phyloP scores from a whole-genome alignment of 2,888 invertebrate genomes.

The Chironomus riparius region DNA sequence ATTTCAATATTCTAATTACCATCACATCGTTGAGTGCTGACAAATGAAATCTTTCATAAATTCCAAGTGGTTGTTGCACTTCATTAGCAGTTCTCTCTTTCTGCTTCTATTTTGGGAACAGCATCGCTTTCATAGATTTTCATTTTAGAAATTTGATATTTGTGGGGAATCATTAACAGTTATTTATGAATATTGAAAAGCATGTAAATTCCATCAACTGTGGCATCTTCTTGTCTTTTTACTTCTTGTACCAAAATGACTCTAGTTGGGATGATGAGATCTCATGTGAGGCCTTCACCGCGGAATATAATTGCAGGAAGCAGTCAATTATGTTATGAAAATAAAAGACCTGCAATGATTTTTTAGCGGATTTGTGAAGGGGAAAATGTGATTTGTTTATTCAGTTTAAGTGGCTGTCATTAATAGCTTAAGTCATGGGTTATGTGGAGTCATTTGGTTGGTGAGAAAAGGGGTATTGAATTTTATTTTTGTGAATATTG shows the following conservation, averaged over 20 bases:
- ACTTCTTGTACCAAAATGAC: neutral
- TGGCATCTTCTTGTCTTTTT: neutral
- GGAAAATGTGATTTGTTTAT: no score
- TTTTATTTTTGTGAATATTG: no score
- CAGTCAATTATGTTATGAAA: slow-evolving; percentile 23
- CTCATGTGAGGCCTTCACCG: neutral
- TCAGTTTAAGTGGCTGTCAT: no score
- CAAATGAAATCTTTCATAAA: no score
- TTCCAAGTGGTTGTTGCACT: no score
- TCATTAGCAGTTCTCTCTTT: no score
- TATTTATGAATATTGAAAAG: neutral
- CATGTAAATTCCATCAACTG: neutral
- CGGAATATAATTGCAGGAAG: slow-evolving; percentile 19
- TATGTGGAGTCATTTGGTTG: no score
- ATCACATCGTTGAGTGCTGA: no score
- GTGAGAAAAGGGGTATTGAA: no score
- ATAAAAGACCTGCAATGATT: slow-evolving; percentile 14
- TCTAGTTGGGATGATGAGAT: neutral
- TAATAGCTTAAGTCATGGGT: no score
- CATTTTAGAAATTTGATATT: slow-evolving; percentile 4
- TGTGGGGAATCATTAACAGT: neutral
- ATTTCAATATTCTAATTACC: no score
- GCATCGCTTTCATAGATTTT: neutral
- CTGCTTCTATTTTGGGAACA: neutral
- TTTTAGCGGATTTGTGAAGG: neutral